These are phyloP conservation scores for Linnaemya vulpina DNA, from an alignment of 2,888 invertebrate species.

Conservation along the genomic window DNA sequence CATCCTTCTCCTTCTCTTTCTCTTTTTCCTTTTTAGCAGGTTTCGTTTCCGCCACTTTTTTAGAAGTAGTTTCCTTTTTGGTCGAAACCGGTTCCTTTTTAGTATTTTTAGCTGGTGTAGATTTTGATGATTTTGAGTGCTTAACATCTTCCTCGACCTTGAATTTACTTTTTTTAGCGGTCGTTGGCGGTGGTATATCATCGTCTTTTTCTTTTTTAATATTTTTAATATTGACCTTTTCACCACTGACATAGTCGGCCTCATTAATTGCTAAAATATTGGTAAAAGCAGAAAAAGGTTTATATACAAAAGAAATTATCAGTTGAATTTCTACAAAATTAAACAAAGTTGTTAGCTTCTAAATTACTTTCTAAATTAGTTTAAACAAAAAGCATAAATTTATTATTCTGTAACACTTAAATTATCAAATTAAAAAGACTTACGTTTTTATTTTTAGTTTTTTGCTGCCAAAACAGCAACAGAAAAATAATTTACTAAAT, in stretches of 20 bases:
- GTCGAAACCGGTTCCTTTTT: conserved; percentile 53
- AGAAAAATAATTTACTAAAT: conserved; percentile 49
- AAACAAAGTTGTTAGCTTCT: neutral
- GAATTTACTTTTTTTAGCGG: conserved; percentile 57
- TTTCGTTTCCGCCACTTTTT: conserved; percentile 66
- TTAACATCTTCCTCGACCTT: conserved; percentile 58
- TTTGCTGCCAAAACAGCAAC: conserved; percentile 28
- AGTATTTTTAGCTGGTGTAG: conserved; percentile 54
- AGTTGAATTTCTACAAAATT: neutral
- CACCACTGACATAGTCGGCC: conserved; percentile 77
- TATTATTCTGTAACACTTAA: conserved; percentile 20
- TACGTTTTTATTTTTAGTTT: conserved; percentile 58
- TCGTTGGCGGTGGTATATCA: conserved; percentile 41
- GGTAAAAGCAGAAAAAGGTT: conserved; percentile 4
- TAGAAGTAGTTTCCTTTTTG: conserved; percentile 62
- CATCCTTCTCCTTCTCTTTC: conserved; percentile 72
- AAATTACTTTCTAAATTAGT: conserved; percentile 18
- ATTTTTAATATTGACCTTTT: conserved; percentile 76
- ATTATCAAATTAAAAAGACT: conserved; percentile 34
- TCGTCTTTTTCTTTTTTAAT: conserved; percentile 79
- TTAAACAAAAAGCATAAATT: conserved; percentile 64
- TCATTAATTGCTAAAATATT: conserved; percentile 80
- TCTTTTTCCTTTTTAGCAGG: conserved; percentile 73
- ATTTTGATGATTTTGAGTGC: conserved; percentile 53
- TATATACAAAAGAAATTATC: neutral